Percentiles rank a stretch among this genome's conserved stretches.
These are phyloP conservation scores for Linyphia triangularis DNA, from an alignment of 2,888 invertebrate genomes.

Conservation along the genomic window DNA sequence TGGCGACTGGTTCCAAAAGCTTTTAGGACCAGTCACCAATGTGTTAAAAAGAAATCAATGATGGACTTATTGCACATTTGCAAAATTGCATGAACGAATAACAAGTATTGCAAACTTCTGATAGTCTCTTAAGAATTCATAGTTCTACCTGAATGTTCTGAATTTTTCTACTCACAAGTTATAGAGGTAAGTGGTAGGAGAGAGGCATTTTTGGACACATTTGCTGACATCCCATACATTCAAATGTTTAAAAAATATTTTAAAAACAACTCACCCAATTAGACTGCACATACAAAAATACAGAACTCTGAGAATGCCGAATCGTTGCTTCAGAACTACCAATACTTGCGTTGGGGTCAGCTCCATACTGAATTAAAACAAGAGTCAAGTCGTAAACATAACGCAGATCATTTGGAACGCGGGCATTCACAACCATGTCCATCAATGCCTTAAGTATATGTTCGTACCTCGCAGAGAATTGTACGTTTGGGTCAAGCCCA, in stretches of 20 bases:
- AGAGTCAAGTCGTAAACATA: conserved; percentile 86
- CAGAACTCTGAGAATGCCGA: conserved; percentile 82
- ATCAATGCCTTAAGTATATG: conserved; percentile 86
- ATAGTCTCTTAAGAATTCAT: too few relatives aligned
- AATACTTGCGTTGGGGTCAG: conserved; percentile 86
- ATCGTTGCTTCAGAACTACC: conserved; percentile 81
- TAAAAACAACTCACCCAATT: conserved; percentile 79
- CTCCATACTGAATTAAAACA: conserved; percentile 87
- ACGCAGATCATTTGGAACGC: conserved; percentile 85
- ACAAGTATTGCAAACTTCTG: too few relatives aligned
- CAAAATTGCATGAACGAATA: too few relatives aligned
- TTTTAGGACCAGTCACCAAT: too few relatives aligned
- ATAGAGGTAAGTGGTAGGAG: neutral
- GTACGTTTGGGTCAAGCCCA: conserved; percentile 84
- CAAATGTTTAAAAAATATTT: neutral
- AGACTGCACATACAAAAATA: conserved; percentile 83
- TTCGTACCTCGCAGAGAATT: conserved; percentile 84
- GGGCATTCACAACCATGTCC: conserved; percentile 85
- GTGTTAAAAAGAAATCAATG: too few relatives aligned
- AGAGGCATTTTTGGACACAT: neutral
- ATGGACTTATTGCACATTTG: too few relatives aligned
- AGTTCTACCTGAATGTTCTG: neutral
- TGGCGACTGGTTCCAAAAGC: too few relatives aligned
- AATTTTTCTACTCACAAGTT: neutral
- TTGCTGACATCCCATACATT: too few relatives aligned